Evolutionary conservation across 92 coral and sea anemone genomes (phyloP), one percentile per base, ranked within the genome.

Genomic region (Phenganax marumi): DNA sequence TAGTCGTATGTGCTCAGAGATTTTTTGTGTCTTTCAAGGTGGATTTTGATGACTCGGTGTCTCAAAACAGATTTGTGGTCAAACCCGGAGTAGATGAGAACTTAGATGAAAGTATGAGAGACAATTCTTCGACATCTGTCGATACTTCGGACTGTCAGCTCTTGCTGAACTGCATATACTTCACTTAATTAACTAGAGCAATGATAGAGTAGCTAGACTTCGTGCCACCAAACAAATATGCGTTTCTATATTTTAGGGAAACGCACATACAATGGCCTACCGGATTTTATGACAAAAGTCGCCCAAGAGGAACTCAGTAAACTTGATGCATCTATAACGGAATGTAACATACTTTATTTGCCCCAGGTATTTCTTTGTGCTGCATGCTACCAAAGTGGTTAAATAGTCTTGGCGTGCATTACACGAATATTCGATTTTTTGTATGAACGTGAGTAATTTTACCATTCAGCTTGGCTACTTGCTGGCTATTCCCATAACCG

Each of bases 1-100:
- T 33, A 12, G 6, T 68, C 24, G n/a, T 52, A 23, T 52, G 12
- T 39, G 52, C 23, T 71, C 50, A 55, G 46, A 65, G 46, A 19
- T 19, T 6, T 46, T 58, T 62, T 22, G 52, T 47, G 0, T 9
- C 16, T 21, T 62, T 1, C 60, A 48, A 93, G 96, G 90, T 96
- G 16, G 99, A 96, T 84, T 96, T 96, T 81, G 99, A 92, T 77
- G 99, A 92, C 68, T 96, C 97, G 14, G 77, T 81, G 0, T 97
- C 90, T 12, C 99, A 96, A 66, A 96, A 91, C 79, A 93, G 99
- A 11, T 96, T 96, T 83, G 99, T 96, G 54, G 97, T 96, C 25
- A 96, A 96, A 79, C 97, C 99, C 66, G 97, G 99, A 75, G 99
- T 96, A 39, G 99, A 96, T 68, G 93, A 94, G 24, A 89, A 85